These are phyloP conservation scores for Hyaena hyaena DNA, from an alignment of 2,113 vertebrate genomes.

Conservation along the genomic window DNA sequence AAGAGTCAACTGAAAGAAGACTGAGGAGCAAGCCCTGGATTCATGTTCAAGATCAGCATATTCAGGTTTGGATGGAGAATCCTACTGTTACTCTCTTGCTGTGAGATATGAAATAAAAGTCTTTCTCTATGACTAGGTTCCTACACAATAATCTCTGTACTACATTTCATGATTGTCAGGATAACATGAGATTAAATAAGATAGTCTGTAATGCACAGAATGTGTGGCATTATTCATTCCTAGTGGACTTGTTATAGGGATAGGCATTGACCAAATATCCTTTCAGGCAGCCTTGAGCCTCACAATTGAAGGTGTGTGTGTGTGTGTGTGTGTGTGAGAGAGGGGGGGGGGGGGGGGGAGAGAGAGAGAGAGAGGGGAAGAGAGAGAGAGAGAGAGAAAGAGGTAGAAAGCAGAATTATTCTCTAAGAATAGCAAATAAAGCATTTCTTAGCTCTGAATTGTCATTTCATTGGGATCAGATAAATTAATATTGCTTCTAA, in stretches of 20 bases:
- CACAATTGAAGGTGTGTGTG: neutral
- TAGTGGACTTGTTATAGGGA: neutral
- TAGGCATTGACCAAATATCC: neutral
- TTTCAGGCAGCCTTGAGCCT: neutral
- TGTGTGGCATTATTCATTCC: neutral
- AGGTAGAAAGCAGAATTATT: neutral
- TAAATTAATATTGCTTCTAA: neutral
- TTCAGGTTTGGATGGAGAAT: neutral
- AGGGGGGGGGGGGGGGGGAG: no score
- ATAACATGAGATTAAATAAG: conserved; percentile 16
- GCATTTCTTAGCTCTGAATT: neutral
- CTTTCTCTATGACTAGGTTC: neutral
- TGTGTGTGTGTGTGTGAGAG: no score
- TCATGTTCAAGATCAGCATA: neutral
- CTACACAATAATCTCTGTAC: neutral
- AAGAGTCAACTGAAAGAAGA: neutral
- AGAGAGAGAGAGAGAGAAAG: no score
- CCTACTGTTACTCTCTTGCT: neutral
- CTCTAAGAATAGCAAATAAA: neutral
- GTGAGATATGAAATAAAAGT: neutral
- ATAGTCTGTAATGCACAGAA: neutral
- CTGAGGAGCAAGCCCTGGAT: neutral
- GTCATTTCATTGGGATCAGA: neutral
- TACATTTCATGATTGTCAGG: neutral
- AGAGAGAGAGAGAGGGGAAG: no score